These are phyloP conservation scores for Himalopsyche japonica DNA, from an alignment of 2,888 invertebrate genomes.

Conservation along the genomic window DNA sequence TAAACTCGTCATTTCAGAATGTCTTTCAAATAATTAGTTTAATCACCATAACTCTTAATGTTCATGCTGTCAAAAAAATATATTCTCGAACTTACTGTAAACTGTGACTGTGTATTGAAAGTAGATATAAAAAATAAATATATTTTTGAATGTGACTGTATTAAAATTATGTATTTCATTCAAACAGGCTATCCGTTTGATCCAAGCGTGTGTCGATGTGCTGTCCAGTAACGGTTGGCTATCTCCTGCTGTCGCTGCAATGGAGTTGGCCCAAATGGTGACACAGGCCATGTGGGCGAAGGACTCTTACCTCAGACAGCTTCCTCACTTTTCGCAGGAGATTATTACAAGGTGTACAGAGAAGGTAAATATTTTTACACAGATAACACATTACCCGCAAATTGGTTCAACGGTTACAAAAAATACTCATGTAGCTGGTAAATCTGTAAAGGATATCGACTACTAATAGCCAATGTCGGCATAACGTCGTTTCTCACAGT, in stretches of 20 bases:
- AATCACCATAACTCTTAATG: too few relatives aligned
- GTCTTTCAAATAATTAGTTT: neutral
- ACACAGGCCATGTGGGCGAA: conserved; percentile 99
- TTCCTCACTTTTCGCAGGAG: conserved; percentile 92
- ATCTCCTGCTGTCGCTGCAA: conserved; percentile 96
- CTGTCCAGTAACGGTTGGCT: conserved; percentile 95
- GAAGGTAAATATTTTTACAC: conserved; percentile 60
- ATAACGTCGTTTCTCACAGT: too few relatives aligned
- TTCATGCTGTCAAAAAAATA: too few relatives aligned
- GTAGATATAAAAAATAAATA: too few relatives aligned
- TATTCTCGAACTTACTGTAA: too few relatives aligned
- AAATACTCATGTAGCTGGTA: too few relatives aligned
- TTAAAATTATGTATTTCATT: neutral
- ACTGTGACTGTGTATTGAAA: too few relatives aligned
- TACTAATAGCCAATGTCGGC: too few relatives aligned
- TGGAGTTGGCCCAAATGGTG: conserved; percentile 99
- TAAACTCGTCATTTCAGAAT: too few relatives aligned
- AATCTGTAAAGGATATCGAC: too few relatives aligned
- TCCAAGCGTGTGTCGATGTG: conserved; percentile 96
- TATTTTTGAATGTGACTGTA: neutral
- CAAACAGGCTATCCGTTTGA: conserved; percentile 75
- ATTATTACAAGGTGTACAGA: conserved; percentile 90
- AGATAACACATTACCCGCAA: too few relatives aligned
- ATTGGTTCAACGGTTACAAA: too few relatives aligned
- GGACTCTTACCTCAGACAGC: conserved; percentile 94